Conservation (phyloP, 1,140 invertebrate genomes). For the Scaptodrosophila lebanonensis region DNA sequence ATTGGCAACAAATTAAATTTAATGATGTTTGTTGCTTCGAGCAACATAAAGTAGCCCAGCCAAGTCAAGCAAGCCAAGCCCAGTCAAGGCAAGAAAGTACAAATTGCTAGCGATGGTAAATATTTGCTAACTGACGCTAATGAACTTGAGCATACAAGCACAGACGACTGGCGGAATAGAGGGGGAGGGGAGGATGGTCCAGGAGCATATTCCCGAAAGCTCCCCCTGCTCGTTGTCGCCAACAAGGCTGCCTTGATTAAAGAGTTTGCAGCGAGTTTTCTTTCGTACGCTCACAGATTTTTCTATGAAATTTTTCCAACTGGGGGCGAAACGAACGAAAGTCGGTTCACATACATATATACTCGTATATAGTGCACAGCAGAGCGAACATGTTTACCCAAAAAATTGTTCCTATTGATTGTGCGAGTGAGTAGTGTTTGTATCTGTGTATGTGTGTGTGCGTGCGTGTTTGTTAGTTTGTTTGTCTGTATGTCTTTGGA, state of each 20-base stretch:
- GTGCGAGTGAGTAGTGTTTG: constrained; percentile 29
- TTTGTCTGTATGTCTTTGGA: no score
- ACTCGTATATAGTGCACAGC: neutral
- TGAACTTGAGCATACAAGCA: constrained; percentile 65
- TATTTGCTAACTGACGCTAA: constrained; percentile 69
- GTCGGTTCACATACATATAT: no score
- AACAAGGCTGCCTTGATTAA: constrained; percentile 38
- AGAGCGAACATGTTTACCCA: constrained; percentile 49
- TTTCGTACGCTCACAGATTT: constrained; percentile 31
- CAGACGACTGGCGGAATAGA: constrained; percentile 15
- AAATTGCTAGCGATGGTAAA: constrained; percentile 56
- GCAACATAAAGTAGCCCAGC: constrained; percentile 30
- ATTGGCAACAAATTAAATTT: constrained; percentile 71
- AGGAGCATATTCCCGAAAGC: neutral
- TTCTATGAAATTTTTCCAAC: constrained; percentile 4
- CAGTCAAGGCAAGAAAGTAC: constrained; percentile 15
- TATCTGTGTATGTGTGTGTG: constrained; percentile 1
- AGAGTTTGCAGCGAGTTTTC: constrained; percentile 32
- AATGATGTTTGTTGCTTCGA: constrained; percentile 63
- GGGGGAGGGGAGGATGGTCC: neutral
- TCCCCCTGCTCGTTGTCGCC: neutral
- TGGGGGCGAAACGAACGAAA: neutral
- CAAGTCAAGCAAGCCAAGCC: neutral
- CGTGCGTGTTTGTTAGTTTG: constrained; percentile 24
- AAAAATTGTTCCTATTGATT: constrained; percentile 61